Evolutionary conservation across 1,140 invertebrate species (phyloP).

Genomic region (Platyscapa corneri): DNA sequence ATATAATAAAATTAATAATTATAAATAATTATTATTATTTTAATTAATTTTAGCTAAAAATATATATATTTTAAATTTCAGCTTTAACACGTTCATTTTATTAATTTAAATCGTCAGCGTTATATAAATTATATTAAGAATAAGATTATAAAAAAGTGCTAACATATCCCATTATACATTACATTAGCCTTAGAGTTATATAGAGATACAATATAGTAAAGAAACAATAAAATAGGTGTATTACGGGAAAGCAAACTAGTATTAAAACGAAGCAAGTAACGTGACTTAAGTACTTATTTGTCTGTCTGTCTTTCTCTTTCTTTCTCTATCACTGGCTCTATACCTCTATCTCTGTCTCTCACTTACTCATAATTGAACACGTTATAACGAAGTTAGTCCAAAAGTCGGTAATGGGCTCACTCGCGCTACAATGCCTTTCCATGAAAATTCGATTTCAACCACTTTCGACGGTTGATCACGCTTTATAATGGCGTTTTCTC

Average conservation of each 20-base stretch:
- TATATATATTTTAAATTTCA: too few species aligned
- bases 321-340: too few species aligned
- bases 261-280: conserved; percentile 47
- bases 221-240: background rate
- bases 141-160: background rate
- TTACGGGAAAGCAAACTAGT: background rate
- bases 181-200: background rate
- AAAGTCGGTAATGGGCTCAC: conserved; percentile 33
- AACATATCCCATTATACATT: background rate
- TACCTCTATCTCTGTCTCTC: too few species aligned
- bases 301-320: background rate
- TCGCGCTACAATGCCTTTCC: background rate
- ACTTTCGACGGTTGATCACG: conserved; percentile 21
- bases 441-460: conserved; percentile 42
- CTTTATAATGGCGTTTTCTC: too few species aligned
- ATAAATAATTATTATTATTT: too few species aligned
- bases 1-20: too few species aligned
- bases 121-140: background rate
- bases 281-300: conserved; percentile 31
- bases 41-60: too few species aligned
- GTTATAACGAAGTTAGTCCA: conserved; percentile 41
- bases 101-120: too few species aligned
- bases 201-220: background rate
- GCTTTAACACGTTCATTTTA: too few species aligned
- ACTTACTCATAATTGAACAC: too few species aligned